A percentile compares a stretch with the other conserved stretches of the same genome.
Evolutionary conservation across 2,113 vertebrate species (phyloP).

Genomic region (Sitta europaea): DNA sequence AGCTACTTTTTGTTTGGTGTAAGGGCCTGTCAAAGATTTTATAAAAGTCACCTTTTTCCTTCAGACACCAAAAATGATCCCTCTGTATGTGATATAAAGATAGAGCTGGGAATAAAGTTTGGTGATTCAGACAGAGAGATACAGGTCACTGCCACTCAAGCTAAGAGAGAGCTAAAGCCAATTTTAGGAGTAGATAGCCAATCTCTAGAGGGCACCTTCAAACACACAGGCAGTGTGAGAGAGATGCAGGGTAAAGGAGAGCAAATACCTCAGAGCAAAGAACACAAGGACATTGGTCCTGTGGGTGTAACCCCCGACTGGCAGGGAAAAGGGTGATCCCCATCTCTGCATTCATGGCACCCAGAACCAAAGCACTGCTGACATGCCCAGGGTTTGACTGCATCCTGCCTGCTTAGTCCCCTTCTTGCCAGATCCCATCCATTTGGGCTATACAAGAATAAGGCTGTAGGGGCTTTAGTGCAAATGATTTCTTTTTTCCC

Average conservation of each 20-base stretch:
- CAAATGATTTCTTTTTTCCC: constrained; percentile 30
- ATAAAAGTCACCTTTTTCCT: neutral
- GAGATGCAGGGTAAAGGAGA: neutral
- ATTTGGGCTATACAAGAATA: neutral
- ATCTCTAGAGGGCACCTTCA: constrained; percentile 28
- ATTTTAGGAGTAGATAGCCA: constrained; percentile 9
- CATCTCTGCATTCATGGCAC: neutral
- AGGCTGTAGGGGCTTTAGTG: neutral
- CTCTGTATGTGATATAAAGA: neutral
- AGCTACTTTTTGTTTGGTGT: neutral
- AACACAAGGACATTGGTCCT: neutral
- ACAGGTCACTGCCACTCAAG: constrained; percentile 27
- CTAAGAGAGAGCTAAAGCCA: neutral
- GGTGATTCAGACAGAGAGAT: constrained; percentile 6
- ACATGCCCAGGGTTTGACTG: neutral
- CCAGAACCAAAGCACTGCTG: neutral
- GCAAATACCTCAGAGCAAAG: neutral
- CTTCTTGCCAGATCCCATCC: neutral
- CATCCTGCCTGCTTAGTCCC: neutral
- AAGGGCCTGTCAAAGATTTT: neutral
- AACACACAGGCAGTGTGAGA: neutral
- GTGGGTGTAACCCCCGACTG: neutral
- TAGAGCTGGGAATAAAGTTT: neutral
- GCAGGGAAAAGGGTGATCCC: neutral
- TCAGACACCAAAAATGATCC: neutral